Evolutionary conservation across 2,888 invertebrate species (phyloP), one percentile per base, ranked within the genome.

Genomic region (Sicus ferrugineus): DNA sequence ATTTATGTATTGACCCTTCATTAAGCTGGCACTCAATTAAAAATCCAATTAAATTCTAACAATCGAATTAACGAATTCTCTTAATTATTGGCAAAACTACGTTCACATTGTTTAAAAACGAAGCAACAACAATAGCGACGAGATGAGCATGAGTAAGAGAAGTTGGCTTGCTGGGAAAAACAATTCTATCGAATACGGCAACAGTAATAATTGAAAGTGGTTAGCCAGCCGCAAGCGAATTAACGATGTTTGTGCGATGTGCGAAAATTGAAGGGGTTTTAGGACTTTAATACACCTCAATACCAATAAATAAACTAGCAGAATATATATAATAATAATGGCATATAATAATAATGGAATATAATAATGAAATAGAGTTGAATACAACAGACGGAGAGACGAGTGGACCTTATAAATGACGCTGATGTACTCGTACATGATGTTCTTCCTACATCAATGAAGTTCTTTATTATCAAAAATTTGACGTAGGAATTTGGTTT

Each of bases 11-110:
- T 21, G 2, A 38, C 7, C 34, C 34, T 34, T 52, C 26, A 62
- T 52, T 52, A 28, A 63, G 46, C 28, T 54, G 30, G 56, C 54
- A 68, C 59, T 68, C 56, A 52, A 68, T 54, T 61, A 42, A 61
- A 61, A 63, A 61, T 61, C 61, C 65, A 70, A 67, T 64, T 54
- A 28, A 54, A 54, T 54, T 14, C 23, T 7, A 19, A 21, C 21
- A 50, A 50, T 54, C 16, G 16, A 54, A 54, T 54, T 54, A 28
- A 54, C 23, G 11, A 54, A 54, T 54, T 54, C 28, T 3, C 26
- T 54, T 23, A 52, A 52, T 52, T 52, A 52, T 52, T 52, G 11
- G 52, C 21, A 7, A 52, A 52, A 52, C 52, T 21, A 52, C 52
- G 4, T 21, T 4, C 21, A 52, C 2, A 52, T 21, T 52, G 19